Evolutionary conservation across 2,113 vertebrate genomes (phyloP), one percentile per base, ranked within the genome.

Genomic region (Psittacus erithacus): DNA sequence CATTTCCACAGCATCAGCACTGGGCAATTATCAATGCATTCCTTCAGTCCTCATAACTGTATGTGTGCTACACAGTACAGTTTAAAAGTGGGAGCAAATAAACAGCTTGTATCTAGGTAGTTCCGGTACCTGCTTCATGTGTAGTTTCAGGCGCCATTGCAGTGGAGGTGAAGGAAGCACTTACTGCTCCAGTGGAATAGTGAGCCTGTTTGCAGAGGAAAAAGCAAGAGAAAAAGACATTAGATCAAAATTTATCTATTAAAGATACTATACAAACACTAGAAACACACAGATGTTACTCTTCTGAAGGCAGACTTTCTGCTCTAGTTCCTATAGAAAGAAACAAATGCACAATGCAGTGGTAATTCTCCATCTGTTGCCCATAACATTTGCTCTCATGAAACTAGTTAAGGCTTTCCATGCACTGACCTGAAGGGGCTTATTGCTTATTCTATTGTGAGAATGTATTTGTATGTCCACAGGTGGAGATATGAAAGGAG

Each of bases 161-260:
- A 1, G 99, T 99, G 86, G 99, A 99, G 5, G 99, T 99, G 97
- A 99, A 99, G 73, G 99, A 99, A 18, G 99, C 99, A 2, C 99
- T 99, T 27, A 99, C 99, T 94, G 98, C 98, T 65, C 99, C 99
- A 1, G 99, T 99, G 59, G 99, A 99, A 93, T 99, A 99, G 97
- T 99, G 99, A 70, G 99, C 99, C 99, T 99, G 97, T 75, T 70
- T 11, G 23, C 35, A 52, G 64, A 55, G 57, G 41, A 52, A 68
- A 65, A 46, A 8, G 10, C 41, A 88, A 49, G 25, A 86, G 41
- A 75, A 81, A 46, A 86, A 41, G 5, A 38, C 13, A 67, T 93
- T 20, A 86, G n/a, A 64, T 50, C 25, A 39, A 52, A 84, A 75
- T 50, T 65, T 62, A 47, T 62, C 68, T 52, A 53, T 57, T 52